Percentiles rank a stretch among this genome's conserved stretches.
These are phyloP conservation scores for Pangasianodon hypophthalmus DNA, from an alignment of 2,113 vertebrate species.

Conservation along the genomic window DNA sequence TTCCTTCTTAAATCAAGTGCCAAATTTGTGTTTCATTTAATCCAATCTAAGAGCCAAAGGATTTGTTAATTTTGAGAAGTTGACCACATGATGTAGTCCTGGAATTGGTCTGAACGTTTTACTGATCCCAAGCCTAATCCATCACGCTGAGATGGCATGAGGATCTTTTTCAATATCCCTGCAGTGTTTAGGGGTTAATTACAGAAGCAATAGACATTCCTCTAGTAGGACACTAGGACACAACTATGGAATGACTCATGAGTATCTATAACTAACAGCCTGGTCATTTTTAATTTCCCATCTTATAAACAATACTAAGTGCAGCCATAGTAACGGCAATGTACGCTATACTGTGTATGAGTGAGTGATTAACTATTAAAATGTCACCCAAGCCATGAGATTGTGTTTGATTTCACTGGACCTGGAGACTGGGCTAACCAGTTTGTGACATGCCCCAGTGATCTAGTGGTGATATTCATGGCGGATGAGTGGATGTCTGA, in stretches of 20 bases:
- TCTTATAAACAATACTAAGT: neutral
- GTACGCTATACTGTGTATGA: neutral
- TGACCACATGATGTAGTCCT: neutral
- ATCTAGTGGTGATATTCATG: constrained; percentile 26
- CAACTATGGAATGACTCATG: neutral
- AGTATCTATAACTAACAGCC: neutral
- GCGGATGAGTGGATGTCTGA: constrained; percentile 32
- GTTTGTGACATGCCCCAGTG: constrained; percentile 27
- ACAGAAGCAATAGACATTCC: neutral
- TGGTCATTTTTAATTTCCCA: neutral
- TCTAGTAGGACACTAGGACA: neutral
- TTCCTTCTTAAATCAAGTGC: neutral
- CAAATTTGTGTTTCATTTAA: neutral
- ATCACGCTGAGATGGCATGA: neutral
- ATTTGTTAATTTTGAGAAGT: constrained; percentile 34
- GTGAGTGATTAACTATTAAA: neutral
- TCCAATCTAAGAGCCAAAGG: neutral
- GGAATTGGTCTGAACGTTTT: constrained; percentile 8
- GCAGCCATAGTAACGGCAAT: neutral
- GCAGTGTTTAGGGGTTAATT: neutral
- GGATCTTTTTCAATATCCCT: constrained; percentile 17
- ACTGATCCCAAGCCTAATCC: neutral
- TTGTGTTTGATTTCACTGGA: constrained; percentile 5
- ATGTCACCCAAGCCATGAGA: neutral
- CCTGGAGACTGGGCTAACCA: neutral